Conservation (phyloP, 2,113 vertebrate species). For the Hirundichthys speculiger region DNA sequence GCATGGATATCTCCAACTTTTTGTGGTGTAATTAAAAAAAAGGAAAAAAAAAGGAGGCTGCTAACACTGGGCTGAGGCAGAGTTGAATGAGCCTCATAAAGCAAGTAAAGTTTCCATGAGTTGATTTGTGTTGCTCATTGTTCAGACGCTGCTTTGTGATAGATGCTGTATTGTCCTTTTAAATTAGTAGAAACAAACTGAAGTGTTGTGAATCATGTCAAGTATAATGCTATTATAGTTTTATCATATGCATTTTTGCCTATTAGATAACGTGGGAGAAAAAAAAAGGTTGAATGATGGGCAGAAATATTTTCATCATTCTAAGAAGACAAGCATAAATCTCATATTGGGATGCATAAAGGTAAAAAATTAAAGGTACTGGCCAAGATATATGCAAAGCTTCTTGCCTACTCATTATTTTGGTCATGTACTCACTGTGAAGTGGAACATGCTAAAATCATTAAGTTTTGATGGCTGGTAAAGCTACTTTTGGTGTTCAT, state of each 20-base stretch:
- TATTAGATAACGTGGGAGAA: too few species aligned
- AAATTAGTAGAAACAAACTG: not conserved
- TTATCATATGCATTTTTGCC: not conserved
- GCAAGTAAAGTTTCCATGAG: not conserved
- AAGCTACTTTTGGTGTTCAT: too few species aligned
- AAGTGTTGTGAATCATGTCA: not conserved
- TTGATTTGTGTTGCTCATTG: conserved; percentile 12
- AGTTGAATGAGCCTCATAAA: conserved; percentile 15
- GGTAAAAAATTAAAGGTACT: too few species aligned
- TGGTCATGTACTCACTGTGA: too few species aligned
- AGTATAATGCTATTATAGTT: not conserved
- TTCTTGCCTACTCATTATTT: too few species aligned
- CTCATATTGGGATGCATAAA: too few species aligned
- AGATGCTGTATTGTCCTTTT: not conserved
- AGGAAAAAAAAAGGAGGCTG: not conserved
- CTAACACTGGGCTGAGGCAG: conserved; percentile 1
- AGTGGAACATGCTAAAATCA: too few species aligned
- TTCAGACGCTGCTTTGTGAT: conserved; percentile 5
- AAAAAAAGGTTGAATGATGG: too few species aligned
- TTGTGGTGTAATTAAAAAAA: not conserved
- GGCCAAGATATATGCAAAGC: too few species aligned
- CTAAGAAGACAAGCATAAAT: too few species aligned
- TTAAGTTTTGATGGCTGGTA: too few species aligned
- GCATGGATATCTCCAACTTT: not conserved
- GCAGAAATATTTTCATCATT: too few species aligned